Evolutionary conservation across 2,113 vertebrate genomes (phyloP).

Genomic region (Oenanthe melanoleuca): DNA sequence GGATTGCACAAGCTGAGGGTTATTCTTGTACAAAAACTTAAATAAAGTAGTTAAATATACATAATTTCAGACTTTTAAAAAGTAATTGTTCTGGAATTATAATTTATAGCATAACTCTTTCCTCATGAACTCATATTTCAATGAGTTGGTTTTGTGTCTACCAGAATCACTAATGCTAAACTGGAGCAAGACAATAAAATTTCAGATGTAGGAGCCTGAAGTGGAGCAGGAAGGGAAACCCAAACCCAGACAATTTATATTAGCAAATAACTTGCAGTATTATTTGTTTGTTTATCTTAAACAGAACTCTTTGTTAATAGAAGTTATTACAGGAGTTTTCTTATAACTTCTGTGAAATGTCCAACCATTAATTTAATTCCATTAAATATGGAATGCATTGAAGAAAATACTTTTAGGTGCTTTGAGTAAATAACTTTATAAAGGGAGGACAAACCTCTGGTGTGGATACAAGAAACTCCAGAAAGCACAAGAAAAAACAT

Average conservation of each 20-base stretch:
- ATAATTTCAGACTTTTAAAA: neutral
- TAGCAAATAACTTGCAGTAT: neutral
- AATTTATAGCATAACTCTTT: neutral
- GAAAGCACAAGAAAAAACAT: neutral
- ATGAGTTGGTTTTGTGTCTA: neutral
- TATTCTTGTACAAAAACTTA: neutral
- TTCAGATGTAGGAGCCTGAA: neutral
- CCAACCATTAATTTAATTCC: neutral
- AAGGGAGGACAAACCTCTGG: neutral
- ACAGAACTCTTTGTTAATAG: neutral
- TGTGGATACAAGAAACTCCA: neutral
- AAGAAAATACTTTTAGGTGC: neutral
- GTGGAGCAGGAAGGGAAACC: neutral
- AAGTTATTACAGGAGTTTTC: neutral
- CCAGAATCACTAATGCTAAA: neutral
- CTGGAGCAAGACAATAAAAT: neutral
- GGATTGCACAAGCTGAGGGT: neutral
- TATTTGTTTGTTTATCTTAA: neutral
- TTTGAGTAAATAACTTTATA: neutral
- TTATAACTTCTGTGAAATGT: neutral
- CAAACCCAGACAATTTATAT: neutral
- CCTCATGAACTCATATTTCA: neutral
- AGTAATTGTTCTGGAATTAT: neutral
- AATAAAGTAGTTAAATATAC: neutral
- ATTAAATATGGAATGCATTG: neutral